Percentiles rank a stretch among this genome's conserved stretches.
Evolutionary conservation across 2,113 vertebrate species (phyloP).

Genomic region (Macquaria australasica): DNA sequence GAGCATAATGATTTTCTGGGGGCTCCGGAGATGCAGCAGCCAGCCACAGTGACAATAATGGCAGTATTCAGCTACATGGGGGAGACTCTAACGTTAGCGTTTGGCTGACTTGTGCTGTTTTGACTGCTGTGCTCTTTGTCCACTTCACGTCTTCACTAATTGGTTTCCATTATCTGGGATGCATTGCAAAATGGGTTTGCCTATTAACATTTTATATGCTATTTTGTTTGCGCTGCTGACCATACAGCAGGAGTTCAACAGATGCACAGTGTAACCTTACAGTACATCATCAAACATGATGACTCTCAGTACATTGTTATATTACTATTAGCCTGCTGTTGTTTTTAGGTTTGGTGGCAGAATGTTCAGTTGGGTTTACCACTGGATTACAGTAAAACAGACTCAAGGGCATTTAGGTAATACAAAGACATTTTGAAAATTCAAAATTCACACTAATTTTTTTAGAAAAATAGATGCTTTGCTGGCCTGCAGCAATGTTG

Average conservation of each 20-base stretch:
- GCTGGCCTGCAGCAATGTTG: neutral
- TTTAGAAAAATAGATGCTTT: neutral
- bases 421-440: neutral
- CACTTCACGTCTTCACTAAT: conserved; percentile 52
- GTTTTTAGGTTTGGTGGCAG: neutral
- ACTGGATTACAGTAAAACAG: neutral
- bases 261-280: neutral
- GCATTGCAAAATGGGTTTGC: conserved; percentile 36
- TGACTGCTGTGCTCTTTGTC: conserved; percentile 35
- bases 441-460: neutral
- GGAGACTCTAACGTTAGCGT: neutral
- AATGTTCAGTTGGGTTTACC: neutral
- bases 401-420: neutral
- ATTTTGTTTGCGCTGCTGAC: conserved; percentile 17
- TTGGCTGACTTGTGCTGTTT: conserved; percentile 38
- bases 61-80: neutral
- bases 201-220: conserved; percentile 11
- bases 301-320: neutral
- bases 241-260: neutral
- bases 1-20: conserved; percentile 1
- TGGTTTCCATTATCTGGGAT: conserved; percentile 45
- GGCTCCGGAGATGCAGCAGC: neutral
- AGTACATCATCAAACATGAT: conserved; percentile 13
- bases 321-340: neutral
- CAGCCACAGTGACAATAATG: neutral